These are phyloP conservation scores for Cyclura pinguis DNA, from an alignment of 2,797 vertebrate species.

Conservation along the genomic window DNA sequence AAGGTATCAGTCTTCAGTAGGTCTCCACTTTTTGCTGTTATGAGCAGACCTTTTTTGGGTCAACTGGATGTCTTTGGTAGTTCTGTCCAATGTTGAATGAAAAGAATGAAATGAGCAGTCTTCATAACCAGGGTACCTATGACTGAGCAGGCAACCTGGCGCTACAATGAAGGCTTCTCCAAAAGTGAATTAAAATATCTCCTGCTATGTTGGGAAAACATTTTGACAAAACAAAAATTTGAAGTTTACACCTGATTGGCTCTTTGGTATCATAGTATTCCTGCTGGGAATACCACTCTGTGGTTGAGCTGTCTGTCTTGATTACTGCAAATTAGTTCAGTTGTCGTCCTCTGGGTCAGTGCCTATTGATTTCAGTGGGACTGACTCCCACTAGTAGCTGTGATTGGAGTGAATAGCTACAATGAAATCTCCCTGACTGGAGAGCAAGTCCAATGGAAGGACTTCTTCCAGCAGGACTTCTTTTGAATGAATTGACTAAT, in stretches of 20 bases:
- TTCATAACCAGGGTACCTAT: no score
- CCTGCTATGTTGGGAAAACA: not conserved
- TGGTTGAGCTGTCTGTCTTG: not conserved
- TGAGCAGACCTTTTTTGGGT: not conserved
- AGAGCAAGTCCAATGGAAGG: not conserved
- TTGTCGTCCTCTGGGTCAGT: not conserved
- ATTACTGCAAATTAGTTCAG: not conserved
- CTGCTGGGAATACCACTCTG: not conserved
- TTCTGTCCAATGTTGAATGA: no score
- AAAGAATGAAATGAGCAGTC: no score
- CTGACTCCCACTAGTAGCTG: not conserved
- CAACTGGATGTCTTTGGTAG: no score
- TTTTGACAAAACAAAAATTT: no score
- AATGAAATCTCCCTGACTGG: not conserved
- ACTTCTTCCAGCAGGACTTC: not conserved
- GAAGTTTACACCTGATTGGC: not conserved
- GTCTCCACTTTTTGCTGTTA: not conserved
- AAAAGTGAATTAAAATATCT: not conserved
- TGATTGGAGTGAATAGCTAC: not conserved
- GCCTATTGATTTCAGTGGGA: not conserved
- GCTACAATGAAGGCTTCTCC: not conserved
- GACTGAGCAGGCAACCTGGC: no score
- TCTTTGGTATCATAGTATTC: not conserved
- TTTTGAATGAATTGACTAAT: not conserved
- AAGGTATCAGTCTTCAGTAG: not conserved